Evolutionary conservation across 30 jellyfish, hydroid and myxozoan species (phyloP).

Genomic region (Aurelia sp.): DNA sequence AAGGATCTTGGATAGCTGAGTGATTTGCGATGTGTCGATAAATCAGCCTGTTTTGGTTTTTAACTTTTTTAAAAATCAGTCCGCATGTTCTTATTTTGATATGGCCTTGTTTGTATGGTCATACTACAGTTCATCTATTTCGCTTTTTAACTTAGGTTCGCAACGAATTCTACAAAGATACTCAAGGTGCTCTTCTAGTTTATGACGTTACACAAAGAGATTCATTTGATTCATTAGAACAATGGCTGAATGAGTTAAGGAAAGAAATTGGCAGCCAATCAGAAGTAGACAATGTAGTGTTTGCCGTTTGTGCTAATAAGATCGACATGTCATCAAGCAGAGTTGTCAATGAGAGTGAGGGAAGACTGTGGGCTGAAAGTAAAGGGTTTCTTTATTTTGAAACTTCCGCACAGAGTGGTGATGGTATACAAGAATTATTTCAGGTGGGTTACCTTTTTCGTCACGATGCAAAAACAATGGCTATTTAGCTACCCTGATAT

Average conservation of each 20-base stretch:
- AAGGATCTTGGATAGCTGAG: too few relatives aligned
- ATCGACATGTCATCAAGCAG: conserved; percentile 38
- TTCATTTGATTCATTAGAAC: conserved; percentile 64
- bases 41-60: too few relatives aligned
- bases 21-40: too few relatives aligned
- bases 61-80: too few relatives aligned
- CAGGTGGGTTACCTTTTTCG: conserved; percentile 19
- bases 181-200: conserved; percentile 86
- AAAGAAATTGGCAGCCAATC: conserved; percentile 40
- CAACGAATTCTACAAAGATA: conserved; percentile 89
- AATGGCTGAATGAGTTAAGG: conserved; percentile 85
- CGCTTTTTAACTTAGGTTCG: conserved; percentile 68
- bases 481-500: too few relatives aligned
- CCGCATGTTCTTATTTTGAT: too few relatives aligned
- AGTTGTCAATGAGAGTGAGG: conserved; percentile 69
- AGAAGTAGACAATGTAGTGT: conserved; percentile 66
- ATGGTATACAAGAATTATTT: conserved; percentile 81
- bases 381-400: conserved; percentile 82
- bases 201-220: conserved; percentile 79
- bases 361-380: conserved; percentile 88
- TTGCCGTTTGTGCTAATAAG: conserved; percentile 86
- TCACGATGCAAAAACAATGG: background rate
- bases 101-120: too few relatives aligned
- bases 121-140: background rate
- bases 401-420: conserved; percentile 90